Base-by-base conservation (phyloP, 2,113 vertebrate species). In the Ancistrus triradiatus region DNA sequence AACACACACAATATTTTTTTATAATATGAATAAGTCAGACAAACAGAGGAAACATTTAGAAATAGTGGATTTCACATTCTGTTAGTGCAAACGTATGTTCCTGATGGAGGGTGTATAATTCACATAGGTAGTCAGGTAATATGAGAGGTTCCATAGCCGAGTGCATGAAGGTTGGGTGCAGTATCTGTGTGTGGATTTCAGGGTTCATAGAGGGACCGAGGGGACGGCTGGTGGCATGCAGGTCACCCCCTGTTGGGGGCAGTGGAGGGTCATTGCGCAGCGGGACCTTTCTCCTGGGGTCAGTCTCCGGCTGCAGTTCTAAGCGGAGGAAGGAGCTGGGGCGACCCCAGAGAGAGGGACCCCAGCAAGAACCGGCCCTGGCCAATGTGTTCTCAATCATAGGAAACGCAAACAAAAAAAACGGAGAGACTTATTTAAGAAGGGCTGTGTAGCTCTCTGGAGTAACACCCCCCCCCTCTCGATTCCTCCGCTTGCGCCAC, bases 341-440 rank as follows among this genome's bases (percentile, higher is more conserved):
- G 37, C 18, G 57, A 70, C 72, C 70, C 72, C 42, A 31, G 67
- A 69, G 71, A 60, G 61, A 73, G 66, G 61, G 66, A 74, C 72
- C 62, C 67, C 72, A 63, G 57, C 37, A 22, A 60, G 63, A 19
- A 33, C 47, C 37, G 25, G 63, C 51, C 63, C 51, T 14, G 46
- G 63, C 59, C 58, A 75, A 75, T 75, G 68, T 75, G 73, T 75
- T 75, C 73, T 75, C 68, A 75, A 75, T 75, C 68, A 75, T 61
- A 75, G 73, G 68, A 75, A 71, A 75, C 60, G 59, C 73, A 75
- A 68, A 71, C 68, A 71, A 62, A 49, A 63, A 64, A 61, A 63
- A 63, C 22, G 56, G 10, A 47, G 44, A 19, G 59, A 56, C 68
- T 60, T 48, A 60, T 68, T 71, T 71, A 71, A 66, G 72, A 63